Conservation (phyloP, 2,888 invertebrate species). For the Xestia c-nigrum region DNA sequence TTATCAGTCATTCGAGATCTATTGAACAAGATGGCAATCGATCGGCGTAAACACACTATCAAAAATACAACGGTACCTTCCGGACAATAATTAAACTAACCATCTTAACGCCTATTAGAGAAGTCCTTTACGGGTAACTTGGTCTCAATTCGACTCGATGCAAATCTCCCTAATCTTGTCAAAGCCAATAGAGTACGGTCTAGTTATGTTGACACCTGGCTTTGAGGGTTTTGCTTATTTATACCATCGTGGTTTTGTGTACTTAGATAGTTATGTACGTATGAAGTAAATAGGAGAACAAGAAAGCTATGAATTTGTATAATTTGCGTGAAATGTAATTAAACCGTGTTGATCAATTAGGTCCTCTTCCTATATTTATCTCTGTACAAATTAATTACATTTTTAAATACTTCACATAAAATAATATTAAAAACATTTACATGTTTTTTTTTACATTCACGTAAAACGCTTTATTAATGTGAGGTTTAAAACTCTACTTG, state of each 20-base stretch:
- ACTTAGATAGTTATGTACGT: background rate
- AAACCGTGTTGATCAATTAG: background rate
- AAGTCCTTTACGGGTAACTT: background rate
- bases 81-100: no score
- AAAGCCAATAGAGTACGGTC: slow-evolving; percentile 23
- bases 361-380: background rate
- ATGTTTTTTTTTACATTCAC: no score
- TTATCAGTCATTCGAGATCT: no score
- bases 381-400: no score
- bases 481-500: background rate
- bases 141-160: slow-evolving; percentile 8
- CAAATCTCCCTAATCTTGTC: slow-evolving; percentile 37
- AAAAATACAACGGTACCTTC: no score
- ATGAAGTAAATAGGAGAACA: background rate
- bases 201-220: slow-evolving; percentile 26
- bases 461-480: background rate
- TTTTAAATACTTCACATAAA: no score
- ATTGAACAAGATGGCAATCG: no score
- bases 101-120: background rate
- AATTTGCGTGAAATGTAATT: background rate
- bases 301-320: background rate
- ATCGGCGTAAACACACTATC: no score
- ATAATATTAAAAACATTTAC: no score
- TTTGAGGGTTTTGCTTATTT: slow-evolving; percentile 21
- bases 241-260: slow-evolving; percentile 9